Base-by-base conservation (phyloP, 2,888 invertebrate genomes). In the Hoplodrina blanda region DNA sequence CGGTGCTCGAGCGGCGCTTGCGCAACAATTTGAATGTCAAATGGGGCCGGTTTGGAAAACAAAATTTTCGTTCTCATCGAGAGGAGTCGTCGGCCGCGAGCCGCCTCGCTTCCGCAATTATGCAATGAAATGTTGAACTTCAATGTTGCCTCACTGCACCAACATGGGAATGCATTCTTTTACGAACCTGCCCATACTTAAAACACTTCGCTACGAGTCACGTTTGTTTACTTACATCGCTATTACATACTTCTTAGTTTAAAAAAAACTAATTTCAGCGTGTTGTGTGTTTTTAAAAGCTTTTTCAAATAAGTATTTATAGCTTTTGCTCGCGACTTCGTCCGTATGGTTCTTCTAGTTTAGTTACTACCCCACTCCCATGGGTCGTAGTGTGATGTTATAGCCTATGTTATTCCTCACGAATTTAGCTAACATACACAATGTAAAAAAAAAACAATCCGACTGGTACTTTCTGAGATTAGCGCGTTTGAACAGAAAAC, bases 11-110 rank as follows among this genome's bases (percentile, higher is more conserved):
- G 73, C 75, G 85, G 79, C 87, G 88, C 90, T 93, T 92, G 91
- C 90, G 90, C 91, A 92, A 92, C 88, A 80, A 88, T 91, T 90
- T 90, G 90, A 93, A 91, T 92, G 90, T 92, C 91, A 92, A 94
- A 93, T 91, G 83, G 85, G 82, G 85, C 88, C 87, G 90, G 90
- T 90, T 92, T 89, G 81, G 86, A 90, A 90, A 91, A 91, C 87
- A 89, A 89, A 90, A 87, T 90, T 90, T 90, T 90, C 88, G 82
- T 90, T 91, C 89, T 87, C 89, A 89, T 84, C 81, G 83, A 82
- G 82, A 86, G 82, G 80, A 90, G 90, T 90, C 91, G 90, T 87
- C 85, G 91, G 85, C 90, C 90, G 89, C 85, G 63, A 80, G 83
- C 78, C 80, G 83, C 84, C 79, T 83, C 59, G 83, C 92, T 91